These are phyloP conservation scores for Artibeus jamaicensis DNA, from an alignment of 2,797 vertebrate species.

Conservation along the genomic window DNA sequence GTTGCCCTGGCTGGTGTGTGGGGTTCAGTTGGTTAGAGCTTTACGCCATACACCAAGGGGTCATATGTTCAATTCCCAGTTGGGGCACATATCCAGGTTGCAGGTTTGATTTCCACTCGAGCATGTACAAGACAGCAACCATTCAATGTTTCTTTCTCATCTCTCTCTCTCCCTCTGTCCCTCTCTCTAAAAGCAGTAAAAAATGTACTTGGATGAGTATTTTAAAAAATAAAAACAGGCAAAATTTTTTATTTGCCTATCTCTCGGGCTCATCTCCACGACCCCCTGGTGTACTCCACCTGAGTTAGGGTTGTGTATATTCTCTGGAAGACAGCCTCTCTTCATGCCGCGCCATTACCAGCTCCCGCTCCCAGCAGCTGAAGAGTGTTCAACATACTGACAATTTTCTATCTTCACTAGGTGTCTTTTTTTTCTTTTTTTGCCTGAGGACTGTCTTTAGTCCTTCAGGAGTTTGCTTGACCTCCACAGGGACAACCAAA, in stretches of 20 bases:
- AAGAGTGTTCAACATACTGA: background rate
- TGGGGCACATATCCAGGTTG: too few species aligned
- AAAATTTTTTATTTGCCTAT: background rate
- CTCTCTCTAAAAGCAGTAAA: background rate
- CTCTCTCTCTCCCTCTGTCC: too few species aligned
- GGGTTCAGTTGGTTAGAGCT: background rate
- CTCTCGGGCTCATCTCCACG: background rate
- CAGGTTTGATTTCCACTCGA: too few species aligned
- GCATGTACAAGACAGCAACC: too few species aligned
- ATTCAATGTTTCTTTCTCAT: too few species aligned
- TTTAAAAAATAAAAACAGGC: background rate
- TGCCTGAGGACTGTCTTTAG: background rate
- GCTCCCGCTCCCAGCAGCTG: background rate
- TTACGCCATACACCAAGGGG: too few species aligned
- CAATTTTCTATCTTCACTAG: background rate
- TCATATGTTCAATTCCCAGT: too few species aligned
- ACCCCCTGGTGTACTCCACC: background rate
- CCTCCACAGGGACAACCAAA: background rate
- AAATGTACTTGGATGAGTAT: background rate
- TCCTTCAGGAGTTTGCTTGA: background rate
- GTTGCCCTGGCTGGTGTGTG: background rate
- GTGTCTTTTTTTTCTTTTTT: background rate
- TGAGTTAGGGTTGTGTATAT: background rate
- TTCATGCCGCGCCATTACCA: background rate
- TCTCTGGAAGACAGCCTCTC: background rate